Percentiles rank a stretch among this genome's conserved stretches.
These are phyloP conservation scores for Aphis craccivora DNA, from an alignment of 1,140 invertebrate genomes.

Conservation along the genomic window DNA sequence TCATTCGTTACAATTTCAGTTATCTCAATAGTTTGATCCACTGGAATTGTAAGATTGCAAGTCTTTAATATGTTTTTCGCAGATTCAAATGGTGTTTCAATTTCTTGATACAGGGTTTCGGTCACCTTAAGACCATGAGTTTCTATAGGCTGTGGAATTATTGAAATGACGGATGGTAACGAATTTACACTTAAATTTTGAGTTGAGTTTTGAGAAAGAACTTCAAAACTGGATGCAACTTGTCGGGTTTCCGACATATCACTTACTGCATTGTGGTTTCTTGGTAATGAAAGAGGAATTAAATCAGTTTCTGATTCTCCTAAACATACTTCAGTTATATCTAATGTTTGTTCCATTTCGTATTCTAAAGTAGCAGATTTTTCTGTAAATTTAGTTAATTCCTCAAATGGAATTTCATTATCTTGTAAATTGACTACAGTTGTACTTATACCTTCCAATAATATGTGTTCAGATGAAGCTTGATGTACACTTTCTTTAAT, in stretches of 20 bases:
- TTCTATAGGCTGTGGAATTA: not conserved
- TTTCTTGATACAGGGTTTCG: slow-evolving; percentile 10
- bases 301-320: slow-evolving; percentile 19
- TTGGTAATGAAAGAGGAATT: not conserved
- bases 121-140: not conserved
- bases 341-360: not conserved
- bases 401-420: not conserved
- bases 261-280: not conserved
- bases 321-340: slow-evolving; percentile 22
- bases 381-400: not conserved
- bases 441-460: slow-evolving; percentile 37
- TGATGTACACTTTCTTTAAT: not conserved
- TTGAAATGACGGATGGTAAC: not conserved
- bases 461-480: not conserved
- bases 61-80: not conserved
- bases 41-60: not conserved
- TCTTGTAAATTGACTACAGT: slow-evolving; percentile 19
- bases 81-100: slow-evolving; percentile 24
- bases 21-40: slow-evolving; percentile 18
- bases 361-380: slow-evolving; percentile 9
- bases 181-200: not conserved
- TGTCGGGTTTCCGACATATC: slow-evolving; percentile 8
- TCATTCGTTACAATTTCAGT: slow-evolving; percentile 18
- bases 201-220: not conserved
- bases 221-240: not conserved